Evolutionary conservation across 2,888 invertebrate genomes (phyloP), one percentile per base, ranked within the genome.

Genomic region (Drosophila leonis): DNA sequence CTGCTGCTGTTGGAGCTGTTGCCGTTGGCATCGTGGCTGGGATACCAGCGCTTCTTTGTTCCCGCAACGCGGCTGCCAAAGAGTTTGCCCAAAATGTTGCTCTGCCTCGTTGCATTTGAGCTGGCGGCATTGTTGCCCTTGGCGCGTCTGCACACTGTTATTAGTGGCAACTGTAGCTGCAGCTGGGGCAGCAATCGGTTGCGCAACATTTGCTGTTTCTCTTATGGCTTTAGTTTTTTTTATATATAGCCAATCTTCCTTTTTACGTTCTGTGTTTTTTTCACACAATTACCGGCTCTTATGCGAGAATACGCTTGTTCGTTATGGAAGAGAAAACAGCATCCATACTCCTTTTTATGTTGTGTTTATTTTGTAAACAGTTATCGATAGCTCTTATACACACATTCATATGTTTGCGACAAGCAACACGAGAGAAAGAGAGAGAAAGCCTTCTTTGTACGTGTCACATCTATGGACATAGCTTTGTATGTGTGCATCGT

Each of bases 1-100:
- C 51, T 37, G 51, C 8, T 57, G 39, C 46, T 56, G 41, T 52
- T 37, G 3, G 39, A n/a, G 33, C 15, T 20, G n/a, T 33, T 49
- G 18, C 35, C 12, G 12, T 54, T 42, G 8, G 39, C 74, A 29
- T 79, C 61, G 4, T 51, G 15, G 7, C 67, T 70, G n/a, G 92
- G 90, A 74, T 86, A 90, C 90, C 93, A 93, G 48, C 88, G 89
- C 56, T 90, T 92, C 39, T 92, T 92, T 29, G 91, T 92, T 8
- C 92, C 92, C 4, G 90, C 73, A 1, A 90, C 59, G 9, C 90
- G 89, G 29, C 85, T 90, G 8, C 92, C 92, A 62, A 92, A 87
- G 0, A 93, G 68, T 76, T 93, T 93, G 7, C 86, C 83, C 42
- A 93, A 80, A 9, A 93, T 88, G 65, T 88, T 92, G 29, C 86